phyloP scores from a whole-genome alignment of 1,140 invertebrate species.

The Steinernema feltiae region DNA sequence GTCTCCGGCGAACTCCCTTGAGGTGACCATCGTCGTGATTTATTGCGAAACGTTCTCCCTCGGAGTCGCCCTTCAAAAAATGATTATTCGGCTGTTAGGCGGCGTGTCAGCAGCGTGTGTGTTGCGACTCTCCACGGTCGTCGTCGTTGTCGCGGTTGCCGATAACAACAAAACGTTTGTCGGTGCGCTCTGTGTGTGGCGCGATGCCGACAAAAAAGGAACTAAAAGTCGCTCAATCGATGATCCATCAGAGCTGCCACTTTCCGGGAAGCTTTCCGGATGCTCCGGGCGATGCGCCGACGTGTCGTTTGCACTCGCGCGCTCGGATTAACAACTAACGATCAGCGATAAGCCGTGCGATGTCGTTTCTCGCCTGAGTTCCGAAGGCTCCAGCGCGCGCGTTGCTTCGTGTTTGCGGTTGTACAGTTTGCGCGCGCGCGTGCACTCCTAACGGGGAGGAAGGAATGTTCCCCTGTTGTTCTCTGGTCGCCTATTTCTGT shows the following conservation, averaged over 20 bases:
- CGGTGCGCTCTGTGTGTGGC: not conserved
- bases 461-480: too few relatives aligned
- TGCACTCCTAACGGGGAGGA: not conserved
- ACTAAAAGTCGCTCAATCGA: constrained; percentile 4
- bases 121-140: too few relatives aligned
- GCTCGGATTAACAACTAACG: not conserved
- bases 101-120: too few relatives aligned
- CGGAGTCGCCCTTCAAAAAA: too few relatives aligned
- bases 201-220: constrained; percentile 3
- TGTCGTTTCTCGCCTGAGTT: not conserved
- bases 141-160: not conserved
- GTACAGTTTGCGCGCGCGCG: not conserved
- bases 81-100: too few relatives aligned
- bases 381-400: not conserved
- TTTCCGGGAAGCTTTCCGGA: not conserved
- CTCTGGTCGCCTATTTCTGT: not conserved
- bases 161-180: constrained; percentile 3
- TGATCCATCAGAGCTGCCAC: not conserved
- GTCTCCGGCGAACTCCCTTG: too few relatives aligned
- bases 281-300: not conserved
- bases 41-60: too few relatives aligned
- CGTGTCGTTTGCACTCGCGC: not conserved
- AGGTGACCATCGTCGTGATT: too few relatives aligned
- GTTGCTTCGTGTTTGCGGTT: not conserved
- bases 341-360: too few relatives aligned